Evolutionary conservation across 2,888 invertebrate genomes (phyloP), one percentile per base, ranked within the genome.

Genomic region (Amaurobius ferox): DNA sequence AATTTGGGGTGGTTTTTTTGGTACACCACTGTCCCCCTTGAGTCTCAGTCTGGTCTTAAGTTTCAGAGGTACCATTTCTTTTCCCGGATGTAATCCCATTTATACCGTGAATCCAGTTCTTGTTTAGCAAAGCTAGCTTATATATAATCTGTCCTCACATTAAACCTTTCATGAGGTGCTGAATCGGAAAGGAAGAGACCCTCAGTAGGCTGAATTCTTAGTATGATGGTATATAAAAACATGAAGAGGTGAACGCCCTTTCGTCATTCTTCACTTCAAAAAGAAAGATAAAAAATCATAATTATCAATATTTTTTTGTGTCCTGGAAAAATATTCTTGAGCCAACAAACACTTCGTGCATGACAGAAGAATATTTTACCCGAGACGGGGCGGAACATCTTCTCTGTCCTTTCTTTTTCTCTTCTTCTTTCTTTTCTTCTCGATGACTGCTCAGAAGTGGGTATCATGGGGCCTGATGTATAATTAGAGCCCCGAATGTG

Each of bases 281-380:
- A 55, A 23, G 23, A 55, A 55, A 23, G 23, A 55, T 23, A 55
- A 55, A 55, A 55, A 23, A 23, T 55, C 23, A 55, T 55, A 55
- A 55, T 55, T 55, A 55, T 16, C 55, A 23, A 23, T 55, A 5
- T 19, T 16, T 44, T 55, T 23, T 55, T 55, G 2, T 44, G 55
- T 55, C 55, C 55, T 55, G 55, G n/a, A 55, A 55, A 55, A 55
- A 55, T 55, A 55, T 55, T 55, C 55, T n/a, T 23, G 55, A 55
- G 55, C 55, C 23, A 55, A 55, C 55, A 55, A n/a, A 55, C 55
- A 55, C 55, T 26, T 76, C 81, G 81, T 83, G 81, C 83, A 85
- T 85, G 83, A 85, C 83, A 85, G 77, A 78, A 77, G 83, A 85
- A 77, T 71, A 78, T 85, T 74, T 85, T 64, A 67, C 64, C 62